Conservation (phyloP, 2,797 vertebrate species). For the Halcyon chelicuti region DNA sequence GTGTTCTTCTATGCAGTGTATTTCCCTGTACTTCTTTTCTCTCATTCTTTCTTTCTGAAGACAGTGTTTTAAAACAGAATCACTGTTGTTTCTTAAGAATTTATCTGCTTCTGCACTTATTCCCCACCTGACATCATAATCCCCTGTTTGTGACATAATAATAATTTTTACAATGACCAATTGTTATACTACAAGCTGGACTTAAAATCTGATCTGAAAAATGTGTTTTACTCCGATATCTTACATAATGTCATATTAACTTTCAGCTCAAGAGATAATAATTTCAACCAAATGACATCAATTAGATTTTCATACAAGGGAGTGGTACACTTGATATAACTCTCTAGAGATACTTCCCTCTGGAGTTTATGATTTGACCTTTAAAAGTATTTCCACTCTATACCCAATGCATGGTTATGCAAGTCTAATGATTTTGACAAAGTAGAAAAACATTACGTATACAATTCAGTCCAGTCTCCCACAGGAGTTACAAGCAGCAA, state of each 20-base stretch:
- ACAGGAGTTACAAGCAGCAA: background rate
- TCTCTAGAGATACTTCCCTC: conserved; percentile 34
- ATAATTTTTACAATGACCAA: conserved; percentile 26
- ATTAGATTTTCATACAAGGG: conserved; percentile 40
- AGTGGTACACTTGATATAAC: conserved; percentile 43
- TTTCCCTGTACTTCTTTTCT: conserved; percentile 23
- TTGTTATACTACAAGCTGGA: background rate
- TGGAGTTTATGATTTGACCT: conserved; percentile 21
- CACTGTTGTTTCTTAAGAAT: conserved; percentile 54
- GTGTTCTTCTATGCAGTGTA: conserved; percentile 4
- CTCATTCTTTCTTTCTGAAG: conserved; percentile 27
- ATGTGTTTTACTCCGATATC: conserved; percentile 36
- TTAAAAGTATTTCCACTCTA: conserved; percentile 36
- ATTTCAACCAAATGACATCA: conserved; percentile 63
- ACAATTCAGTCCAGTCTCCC: background rate
- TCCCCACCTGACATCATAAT: conserved; percentile 70
- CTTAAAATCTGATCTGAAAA: conserved; percentile 63
- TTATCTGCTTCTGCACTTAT: conserved; percentile 53
- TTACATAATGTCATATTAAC: conserved; percentile 44
- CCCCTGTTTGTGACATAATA: conserved; percentile 55
- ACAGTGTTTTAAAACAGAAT: conserved; percentile 46
- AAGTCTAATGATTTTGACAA: background rate
- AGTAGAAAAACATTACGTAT: background rate
- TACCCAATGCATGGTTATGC: background rate
- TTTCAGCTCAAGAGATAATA: conserved; percentile 52